Evolutionary conservation across 2,113 vertebrate species (phyloP).

Genomic region (Cinclus cinclus): DNA sequence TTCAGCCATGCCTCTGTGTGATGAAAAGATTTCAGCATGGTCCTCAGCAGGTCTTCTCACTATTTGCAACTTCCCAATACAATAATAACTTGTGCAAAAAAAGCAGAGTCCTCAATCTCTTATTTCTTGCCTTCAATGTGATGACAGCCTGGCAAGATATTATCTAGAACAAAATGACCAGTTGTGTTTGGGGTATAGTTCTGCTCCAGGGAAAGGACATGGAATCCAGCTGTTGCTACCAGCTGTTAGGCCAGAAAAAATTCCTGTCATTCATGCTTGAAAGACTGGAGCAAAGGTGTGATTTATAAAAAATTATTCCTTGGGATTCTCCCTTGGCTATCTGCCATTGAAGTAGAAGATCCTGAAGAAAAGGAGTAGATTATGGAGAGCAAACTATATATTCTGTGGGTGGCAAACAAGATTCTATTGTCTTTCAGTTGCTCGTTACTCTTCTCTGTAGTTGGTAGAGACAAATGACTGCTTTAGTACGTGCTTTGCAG

Average conservation of each 20-base stretch:
- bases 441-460: neutral
- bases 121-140: neutral
- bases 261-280: neutral
- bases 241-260: neutral
- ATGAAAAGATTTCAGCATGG: neutral
- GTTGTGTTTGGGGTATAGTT: neutral
- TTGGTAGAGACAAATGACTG: neutral
- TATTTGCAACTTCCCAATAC: neutral
- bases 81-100: neutral
- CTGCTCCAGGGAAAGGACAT: neutral
- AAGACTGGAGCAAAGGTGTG: neutral
- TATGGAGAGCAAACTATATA: neutral
- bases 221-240: neutral
- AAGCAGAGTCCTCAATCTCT: neutral
- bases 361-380: neutral
- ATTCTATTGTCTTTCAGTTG: neutral
- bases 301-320: neutral
- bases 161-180: neutral
- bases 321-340: neutral
- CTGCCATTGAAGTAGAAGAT: neutral
- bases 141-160: neutral
- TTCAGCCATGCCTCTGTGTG: neutral
- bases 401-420: neutral
- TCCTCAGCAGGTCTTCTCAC: neutral
- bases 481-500: neutral